Conservation (phyloP, 2,797 vertebrate species). For the Tinamus major region DNA sequence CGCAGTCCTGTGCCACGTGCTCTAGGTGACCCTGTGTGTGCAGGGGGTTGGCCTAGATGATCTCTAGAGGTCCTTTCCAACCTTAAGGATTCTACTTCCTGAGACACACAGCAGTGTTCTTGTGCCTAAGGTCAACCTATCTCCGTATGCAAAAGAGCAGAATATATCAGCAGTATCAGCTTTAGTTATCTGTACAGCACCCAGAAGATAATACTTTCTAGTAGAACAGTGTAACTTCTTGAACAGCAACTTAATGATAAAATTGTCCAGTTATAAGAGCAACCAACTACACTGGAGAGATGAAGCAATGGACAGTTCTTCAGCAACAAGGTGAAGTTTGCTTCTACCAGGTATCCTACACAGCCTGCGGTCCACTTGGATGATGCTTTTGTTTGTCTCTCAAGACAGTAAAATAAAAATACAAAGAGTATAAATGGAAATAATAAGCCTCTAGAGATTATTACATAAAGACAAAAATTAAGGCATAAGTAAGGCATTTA, state of each 20-base stretch:
- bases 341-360: not conserved
- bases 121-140: not conserved
- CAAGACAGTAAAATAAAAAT: not conserved
- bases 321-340: not conserved
- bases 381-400: not conserved
- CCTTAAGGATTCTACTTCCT: not conserved
- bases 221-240: not conserved
- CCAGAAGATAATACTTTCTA: not conserved
- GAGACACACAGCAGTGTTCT: not conserved
- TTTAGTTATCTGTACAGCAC: too few species aligned
- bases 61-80: too few species aligned
- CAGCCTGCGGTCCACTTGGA: too few species aligned
- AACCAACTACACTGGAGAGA: not conserved
- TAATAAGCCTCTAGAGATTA: not conserved
- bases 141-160: fast-evolving
- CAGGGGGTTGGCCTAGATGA: too few species aligned
- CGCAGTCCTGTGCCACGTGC: too few species aligned
- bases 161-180: not conserved
- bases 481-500: not conserved
- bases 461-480: not conserved
- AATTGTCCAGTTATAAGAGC: not conserved
- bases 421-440: not conserved
- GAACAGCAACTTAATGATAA: not conserved
- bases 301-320: not conserved
- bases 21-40: too few species aligned